These are phyloP conservation scores for Pyrrhia umbra DNA, from an alignment of 2,888 invertebrate species.

Conservation along the genomic window DNA sequence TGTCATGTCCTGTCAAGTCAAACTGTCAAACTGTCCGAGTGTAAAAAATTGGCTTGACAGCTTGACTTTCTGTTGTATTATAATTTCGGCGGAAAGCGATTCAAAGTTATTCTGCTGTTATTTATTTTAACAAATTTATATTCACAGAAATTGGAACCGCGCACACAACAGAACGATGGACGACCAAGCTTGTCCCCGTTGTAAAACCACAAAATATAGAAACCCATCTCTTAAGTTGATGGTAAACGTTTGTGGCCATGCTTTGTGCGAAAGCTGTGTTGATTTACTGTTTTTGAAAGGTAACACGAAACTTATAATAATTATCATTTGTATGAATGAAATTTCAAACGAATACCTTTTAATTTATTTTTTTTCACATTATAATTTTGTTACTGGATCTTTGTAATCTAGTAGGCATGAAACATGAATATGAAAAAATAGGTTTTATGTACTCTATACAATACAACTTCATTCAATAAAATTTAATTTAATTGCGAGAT, in stretches of 20 bases:
- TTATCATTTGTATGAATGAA: not conserved
- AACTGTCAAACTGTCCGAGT: slow-evolving; percentile 11
- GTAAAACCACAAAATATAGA: slow-evolving; percentile 98
- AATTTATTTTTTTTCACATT: not conserved
- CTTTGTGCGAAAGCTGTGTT: slow-evolving; percentile 99
- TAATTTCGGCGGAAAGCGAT: slow-evolving; percentile 48
- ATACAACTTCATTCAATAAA: too few species aligned
- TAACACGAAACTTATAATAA: slow-evolving; percentile 67
- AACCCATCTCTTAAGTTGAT: slow-evolving; percentile 99
- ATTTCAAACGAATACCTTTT: too few species aligned
- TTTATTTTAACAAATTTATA: not conserved
- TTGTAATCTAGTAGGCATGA: not conserved
- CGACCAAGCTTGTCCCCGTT: slow-evolving; percentile 97
- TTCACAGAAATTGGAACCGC: slow-evolving; percentile 1
- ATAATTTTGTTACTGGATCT: too few species aligned
- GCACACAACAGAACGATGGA: slow-evolving; percentile 88
- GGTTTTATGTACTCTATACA: too few species aligned
- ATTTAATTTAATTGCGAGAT: not conserved
- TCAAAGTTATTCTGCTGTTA: slow-evolving; percentile 23
- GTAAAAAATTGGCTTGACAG: slow-evolving; percentile 5
- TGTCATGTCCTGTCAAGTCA: not conserved
- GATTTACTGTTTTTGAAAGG: slow-evolving; percentile 98
- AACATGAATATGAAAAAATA: not conserved
- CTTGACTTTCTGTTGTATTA: slow-evolving; percentile 2
- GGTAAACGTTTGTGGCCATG: slow-evolving; percentile 99